Evolutionary conservation across 2,888 invertebrate species (phyloP).

Genomic region (Lathronympha strigana): DNA sequence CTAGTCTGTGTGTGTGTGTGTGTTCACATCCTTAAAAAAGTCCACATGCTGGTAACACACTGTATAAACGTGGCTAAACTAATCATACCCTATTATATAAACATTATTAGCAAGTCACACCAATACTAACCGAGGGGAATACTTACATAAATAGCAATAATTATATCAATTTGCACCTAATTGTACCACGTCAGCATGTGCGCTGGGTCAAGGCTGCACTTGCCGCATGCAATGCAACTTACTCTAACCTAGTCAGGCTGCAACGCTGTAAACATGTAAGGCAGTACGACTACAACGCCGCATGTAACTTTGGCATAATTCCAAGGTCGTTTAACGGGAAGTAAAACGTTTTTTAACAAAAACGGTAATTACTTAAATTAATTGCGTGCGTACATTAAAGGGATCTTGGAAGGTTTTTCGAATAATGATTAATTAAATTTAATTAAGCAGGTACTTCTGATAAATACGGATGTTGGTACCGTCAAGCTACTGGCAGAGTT

Average conservation of each 20-base stretch:
- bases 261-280: background rate
- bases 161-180: slow-evolving; percentile 14
- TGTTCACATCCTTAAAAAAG: background rate
- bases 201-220: slow-evolving; percentile 34
- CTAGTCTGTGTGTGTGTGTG: too few species aligned
- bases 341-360: background rate
- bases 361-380: background rate
- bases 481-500: too few species aligned
- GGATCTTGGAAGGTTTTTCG: background rate
- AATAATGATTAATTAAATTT: background rate
- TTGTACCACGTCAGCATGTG: slow-evolving; percentile 19
- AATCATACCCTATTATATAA: background rate
- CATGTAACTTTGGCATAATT: slow-evolving; percentile 20
- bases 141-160: background rate
- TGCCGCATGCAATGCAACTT: slow-evolving; percentile 39
- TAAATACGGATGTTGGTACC: too few species aligned
- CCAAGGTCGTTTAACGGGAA: slow-evolving; percentile 19
- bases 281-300: background rate
- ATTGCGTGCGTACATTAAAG: background rate
- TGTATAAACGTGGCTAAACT: background rate
- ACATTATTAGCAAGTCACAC: slow-evolving; percentile 13
- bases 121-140: slow-evolving; percentile 9
- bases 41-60: background rate
- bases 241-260: slow-evolving; percentile 2
- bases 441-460: too few species aligned